These are phyloP conservation scores for Salticus scenicus DNA, from an alignment of 2,888 invertebrate genomes.

Conservation along the genomic window DNA sequence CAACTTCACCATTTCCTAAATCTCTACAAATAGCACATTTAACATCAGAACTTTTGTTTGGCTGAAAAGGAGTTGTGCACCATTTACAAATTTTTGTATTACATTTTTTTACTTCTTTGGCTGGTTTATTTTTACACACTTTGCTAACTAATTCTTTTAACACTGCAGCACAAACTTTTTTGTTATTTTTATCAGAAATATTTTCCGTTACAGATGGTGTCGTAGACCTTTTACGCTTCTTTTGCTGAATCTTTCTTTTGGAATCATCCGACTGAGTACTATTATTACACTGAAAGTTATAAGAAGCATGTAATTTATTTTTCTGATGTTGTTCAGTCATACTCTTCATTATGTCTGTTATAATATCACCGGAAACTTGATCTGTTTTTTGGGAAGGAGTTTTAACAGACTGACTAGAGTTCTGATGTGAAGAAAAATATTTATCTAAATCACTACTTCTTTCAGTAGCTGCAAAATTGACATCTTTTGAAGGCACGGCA, in stretches of 20 bases:
- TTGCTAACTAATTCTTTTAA: too few relatives aligned
- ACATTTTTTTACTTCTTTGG: neutral
- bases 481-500: neutral
- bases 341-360: conserved; percentile 28
- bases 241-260: too few relatives aligned
- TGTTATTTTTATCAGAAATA: too few relatives aligned
- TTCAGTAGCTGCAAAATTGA: neutral
- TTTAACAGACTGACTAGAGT: neutral
- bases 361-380: conserved; percentile 13
- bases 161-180: too few relatives aligned
- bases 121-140: too few relatives aligned
- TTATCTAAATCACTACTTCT: too few relatives aligned
- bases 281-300: too few relatives aligned
- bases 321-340: conserved; percentile 15
- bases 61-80: conserved; percentile 8
- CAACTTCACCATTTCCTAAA: neutral
- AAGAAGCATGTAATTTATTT: too few relatives aligned
- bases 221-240: too few relatives aligned
- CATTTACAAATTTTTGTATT: conserved; percentile 11
- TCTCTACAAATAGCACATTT: conserved; percentile 46
- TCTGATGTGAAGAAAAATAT: neutral
- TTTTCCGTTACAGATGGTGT: too few relatives aligned
- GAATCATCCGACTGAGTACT: too few relatives aligned
- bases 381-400: neutral
- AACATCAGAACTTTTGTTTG: neutral